Evolutionary conservation across 1,140 invertebrate genomes (phyloP), one percentile per base, ranked within the genome.

Genomic region (Nixonia krombeini): DNA sequence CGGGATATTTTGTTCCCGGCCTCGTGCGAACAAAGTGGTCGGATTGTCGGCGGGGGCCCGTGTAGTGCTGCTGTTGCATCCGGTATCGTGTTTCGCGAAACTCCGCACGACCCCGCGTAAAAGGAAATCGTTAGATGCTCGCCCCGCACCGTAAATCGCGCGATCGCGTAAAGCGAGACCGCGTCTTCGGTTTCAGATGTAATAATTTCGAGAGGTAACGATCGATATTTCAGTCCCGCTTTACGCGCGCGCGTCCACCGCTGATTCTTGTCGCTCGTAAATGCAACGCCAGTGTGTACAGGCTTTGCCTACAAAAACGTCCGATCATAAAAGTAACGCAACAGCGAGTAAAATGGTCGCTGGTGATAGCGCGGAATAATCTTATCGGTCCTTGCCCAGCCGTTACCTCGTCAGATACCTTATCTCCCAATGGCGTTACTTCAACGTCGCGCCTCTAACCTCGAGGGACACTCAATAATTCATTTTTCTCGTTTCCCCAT

Each of bases 121-220:
- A 67, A 67, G 64, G 64, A 61, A 67, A 67, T 61, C 63, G 63
- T 67, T 65, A 65, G 62, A 58, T 65, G 49, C 49, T 59, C 50
- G 40, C 10, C 18, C 33, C 41, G 45, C 51, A 61, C 53, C 51
- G 64, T 75, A 76, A 74, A 77, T 77, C 70, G 53, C 53, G 57
- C 33, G 57, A 69, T 72, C 58, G 52, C 66, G 75, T 76, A 75
- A 76, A 73, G 56, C 66, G 68, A 75, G 53, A 50, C 45, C 63
- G 49, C 53, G 65, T 76, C 67, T 78, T 76, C 57, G 64, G 62
- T 74, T 77, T 74, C 72, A 57, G 61, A 58, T 65, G 46, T 75
- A 74, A 77, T 73, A 67, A 67, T 67, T 67, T 67, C 56, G 63
- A 46, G 63, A 59, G 63, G 33, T 67, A 59, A 67, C 63, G 63